Percentiles rank a stretch among this genome's conserved stretches.
Conservation (phyloP, 2,113 vertebrate species). For the Indri indri region DNA sequence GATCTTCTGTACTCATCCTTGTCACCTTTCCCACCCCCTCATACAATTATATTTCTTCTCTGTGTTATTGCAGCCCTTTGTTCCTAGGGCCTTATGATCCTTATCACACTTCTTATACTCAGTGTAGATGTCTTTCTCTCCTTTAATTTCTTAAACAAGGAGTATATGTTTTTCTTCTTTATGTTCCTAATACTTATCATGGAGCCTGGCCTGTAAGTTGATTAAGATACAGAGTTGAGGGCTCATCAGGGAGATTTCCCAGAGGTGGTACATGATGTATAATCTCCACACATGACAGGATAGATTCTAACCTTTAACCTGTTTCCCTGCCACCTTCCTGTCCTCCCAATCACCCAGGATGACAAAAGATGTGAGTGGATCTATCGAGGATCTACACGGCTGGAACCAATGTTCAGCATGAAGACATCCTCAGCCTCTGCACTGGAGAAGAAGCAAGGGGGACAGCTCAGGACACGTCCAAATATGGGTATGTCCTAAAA, state of each 20-base stretch:
- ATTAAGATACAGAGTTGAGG: not conserved
- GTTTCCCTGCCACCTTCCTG: not conserved
- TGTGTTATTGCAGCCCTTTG: not conserved
- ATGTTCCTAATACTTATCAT: not conserved
- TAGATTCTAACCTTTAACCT: not conserved
- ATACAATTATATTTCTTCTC: not conserved
- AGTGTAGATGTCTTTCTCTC: not conserved
- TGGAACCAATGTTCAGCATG: conserved; percentile 99
- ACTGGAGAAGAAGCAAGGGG: conserved; percentile 95
- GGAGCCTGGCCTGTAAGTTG: not conserved
- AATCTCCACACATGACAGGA: not conserved
- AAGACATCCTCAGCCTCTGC: conserved; percentile 94
- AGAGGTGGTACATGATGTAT: not conserved
- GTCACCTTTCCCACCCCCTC: not conserved
- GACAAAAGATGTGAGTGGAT: conserved; percentile 99
- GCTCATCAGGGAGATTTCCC: not conserved
- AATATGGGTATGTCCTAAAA: conserved; percentile 90
- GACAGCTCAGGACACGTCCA: conserved; percentile 92
- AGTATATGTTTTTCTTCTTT: not conserved
- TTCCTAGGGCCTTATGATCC: not conserved
- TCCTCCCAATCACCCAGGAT: conserved; percentile 83
- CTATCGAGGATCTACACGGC: conserved; percentile 95
- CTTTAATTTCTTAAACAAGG: not conserved
- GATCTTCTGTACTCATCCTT: not conserved
- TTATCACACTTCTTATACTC: not conserved